A percentile compares a stretch with the other conserved stretches of the same genome.
Conservation (phyloP, 2,797 vertebrate genomes). For the Graptemys geographica region DNA sequence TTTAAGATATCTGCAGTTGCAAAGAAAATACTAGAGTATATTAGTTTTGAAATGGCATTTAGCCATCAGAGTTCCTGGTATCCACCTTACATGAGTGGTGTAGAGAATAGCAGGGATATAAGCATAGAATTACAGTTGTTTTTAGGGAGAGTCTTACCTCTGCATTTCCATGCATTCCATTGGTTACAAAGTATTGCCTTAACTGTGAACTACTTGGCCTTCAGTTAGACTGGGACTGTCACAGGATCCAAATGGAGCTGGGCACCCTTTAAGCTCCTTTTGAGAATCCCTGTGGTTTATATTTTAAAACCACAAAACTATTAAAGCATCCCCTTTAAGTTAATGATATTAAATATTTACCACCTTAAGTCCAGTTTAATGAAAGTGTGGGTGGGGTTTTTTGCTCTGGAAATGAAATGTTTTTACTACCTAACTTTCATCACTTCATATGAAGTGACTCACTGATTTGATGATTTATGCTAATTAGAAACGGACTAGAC, state of each 20-base stretch:
- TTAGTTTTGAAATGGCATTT: not conserved
- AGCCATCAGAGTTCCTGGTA: not conserved
- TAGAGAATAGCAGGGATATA: not conserved
- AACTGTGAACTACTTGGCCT: not conserved
- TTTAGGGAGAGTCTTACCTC: not conserved
- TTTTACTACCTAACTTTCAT: not conserved
- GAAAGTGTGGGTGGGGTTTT: rapidly evolving
- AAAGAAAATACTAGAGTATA: not conserved
- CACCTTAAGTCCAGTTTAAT: not conserved
- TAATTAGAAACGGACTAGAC: not conserved
- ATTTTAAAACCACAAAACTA: not conserved
- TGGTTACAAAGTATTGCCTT: not conserved
- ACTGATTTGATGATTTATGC: not conserved
- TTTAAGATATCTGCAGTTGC: not conserved
- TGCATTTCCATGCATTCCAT: not conserved
- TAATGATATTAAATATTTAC: not conserved
- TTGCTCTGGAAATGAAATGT: not conserved
- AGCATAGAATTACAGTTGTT: not conserved
- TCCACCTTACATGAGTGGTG: not conserved
- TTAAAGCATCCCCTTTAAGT: not conserved
- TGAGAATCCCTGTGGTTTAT: slow-evolving; percentile 4
- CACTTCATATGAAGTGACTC: not conserved
- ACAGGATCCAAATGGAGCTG: not conserved
- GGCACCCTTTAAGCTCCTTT: not conserved
- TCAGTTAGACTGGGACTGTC: not conserved